Conservation (phyloP, 2,113 vertebrate genomes). For the Centropus unirufus region DNA sequence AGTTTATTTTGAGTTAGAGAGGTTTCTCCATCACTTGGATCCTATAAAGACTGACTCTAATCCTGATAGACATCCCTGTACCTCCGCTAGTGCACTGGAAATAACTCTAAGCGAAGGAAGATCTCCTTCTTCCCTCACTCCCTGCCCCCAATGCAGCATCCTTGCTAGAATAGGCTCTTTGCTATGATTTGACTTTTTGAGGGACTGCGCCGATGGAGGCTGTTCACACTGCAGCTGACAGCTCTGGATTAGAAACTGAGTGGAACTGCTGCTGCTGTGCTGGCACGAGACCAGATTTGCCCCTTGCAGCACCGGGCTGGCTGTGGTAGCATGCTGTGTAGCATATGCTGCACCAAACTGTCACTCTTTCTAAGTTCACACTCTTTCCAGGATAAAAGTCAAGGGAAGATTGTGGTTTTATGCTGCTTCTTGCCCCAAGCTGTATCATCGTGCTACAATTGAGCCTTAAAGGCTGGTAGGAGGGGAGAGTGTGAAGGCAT, state of each 20-base stretch:
- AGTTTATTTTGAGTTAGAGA: neutral
- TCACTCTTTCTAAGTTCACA: neutral
- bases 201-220: neutral
- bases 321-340: neutral
- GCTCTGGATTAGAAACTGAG: neutral
- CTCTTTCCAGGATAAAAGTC: neutral
- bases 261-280: neutral
- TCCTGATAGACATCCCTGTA: neutral
- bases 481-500: neutral
- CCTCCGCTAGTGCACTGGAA: neutral
- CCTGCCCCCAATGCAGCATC: neutral
- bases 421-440: neutral
- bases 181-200: neutral
- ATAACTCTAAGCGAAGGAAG: neutral
- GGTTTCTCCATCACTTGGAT: neutral
- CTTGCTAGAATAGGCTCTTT: neutral
- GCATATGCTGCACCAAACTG: neutral
- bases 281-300: neutral
- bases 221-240: neutral
- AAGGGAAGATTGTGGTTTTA: neutral
- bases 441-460: too few species aligned
- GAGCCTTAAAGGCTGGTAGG: neutral
- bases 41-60: neutral
- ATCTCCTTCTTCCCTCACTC: neutral
- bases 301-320: accelerated